Evolutionary conservation across 1,140 invertebrate genomes (phyloP).

Genomic region (Theocolax elegans): DNA sequence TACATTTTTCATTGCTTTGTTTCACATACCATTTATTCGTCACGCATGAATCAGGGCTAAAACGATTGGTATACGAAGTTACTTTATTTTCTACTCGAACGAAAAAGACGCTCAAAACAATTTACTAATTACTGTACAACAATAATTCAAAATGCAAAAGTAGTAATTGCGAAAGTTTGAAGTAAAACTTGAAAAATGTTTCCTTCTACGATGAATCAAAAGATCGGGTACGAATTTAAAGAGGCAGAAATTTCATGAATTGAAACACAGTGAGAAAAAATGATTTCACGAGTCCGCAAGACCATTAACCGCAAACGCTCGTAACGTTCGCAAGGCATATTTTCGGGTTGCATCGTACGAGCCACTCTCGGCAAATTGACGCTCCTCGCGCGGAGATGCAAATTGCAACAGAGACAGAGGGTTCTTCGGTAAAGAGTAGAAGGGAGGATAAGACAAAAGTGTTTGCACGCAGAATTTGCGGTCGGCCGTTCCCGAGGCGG

Average conservation of each 20-base stretch:
- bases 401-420: constrained; percentile 12
- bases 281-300: not conserved
- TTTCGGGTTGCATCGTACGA: too few species aligned
- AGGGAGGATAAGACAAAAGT: constrained; percentile 62
- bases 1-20: constrained; percentile 24
- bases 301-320: not conserved
- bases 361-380: constrained; percentile 2
- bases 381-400: constrained; percentile 20
- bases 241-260: too few species aligned
- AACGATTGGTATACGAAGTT: not conserved
- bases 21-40: constrained; percentile 29
- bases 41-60: constrained; percentile 22
- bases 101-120: too few species aligned
- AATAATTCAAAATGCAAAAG: too few species aligned
- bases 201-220: too few species aligned
- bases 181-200: too few species aligned
- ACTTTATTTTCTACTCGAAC: not conserved
- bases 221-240: too few species aligned
- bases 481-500: constrained; percentile 56
- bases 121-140: too few species aligned
- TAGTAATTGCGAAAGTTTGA: too few species aligned
- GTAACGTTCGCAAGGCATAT: too few species aligned
- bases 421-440: too few species aligned
- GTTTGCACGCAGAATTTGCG: constrained; percentile 65
- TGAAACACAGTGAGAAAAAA: not conserved